phyloP scores from a whole-genome alignment of 1,140 invertebrate genomes.

The Hypsibius dujardini region DNA sequence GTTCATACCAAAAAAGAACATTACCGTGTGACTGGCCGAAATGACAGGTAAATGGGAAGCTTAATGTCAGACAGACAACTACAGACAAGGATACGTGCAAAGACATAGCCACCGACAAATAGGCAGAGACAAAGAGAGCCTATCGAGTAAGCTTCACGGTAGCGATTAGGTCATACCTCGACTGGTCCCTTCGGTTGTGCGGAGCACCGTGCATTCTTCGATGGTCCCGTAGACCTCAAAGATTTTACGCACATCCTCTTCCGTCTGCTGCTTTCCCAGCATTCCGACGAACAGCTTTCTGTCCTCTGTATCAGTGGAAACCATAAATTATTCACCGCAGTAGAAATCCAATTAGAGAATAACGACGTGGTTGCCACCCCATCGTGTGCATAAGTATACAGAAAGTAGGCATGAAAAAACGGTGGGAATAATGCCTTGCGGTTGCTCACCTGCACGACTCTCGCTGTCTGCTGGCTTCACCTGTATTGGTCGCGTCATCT shows the following conservation, averaged over 20 bases:
- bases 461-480: conserved; percentile 99
- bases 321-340: background rate
- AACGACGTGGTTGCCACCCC: background rate
- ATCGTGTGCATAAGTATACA: conserved; percentile 12
- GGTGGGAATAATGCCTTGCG: conserved; percentile 10
- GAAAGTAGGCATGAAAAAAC: too few species aligned
- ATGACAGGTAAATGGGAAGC: background rate
- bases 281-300: conserved; percentile 96
- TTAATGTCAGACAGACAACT: too few species aligned
- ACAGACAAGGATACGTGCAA: too few species aligned
- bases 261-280: conserved; percentile 87
- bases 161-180: conserved; percentile 55
- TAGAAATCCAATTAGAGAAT: background rate
- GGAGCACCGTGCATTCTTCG: conserved; percentile 90
- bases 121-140: background rate
- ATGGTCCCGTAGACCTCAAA: conserved; percentile 82
- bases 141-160: background rate
- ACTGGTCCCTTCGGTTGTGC: conserved; percentile 76
- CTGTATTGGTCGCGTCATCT: conserved; percentile 99
- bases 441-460: conserved; percentile 80
- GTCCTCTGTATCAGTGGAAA: conserved; percentile 57
- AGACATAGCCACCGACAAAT: too few species aligned
- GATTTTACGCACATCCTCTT: conserved; percentile 82
- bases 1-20: background rate
- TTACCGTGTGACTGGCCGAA: conserved; percentile 4